Evolutionary conservation across 35 echinoderm and acorn worm species (phyloP), one percentile per base, ranked within the genome.

Genomic region (Strongylocentrotus purpuratus): DNA sequence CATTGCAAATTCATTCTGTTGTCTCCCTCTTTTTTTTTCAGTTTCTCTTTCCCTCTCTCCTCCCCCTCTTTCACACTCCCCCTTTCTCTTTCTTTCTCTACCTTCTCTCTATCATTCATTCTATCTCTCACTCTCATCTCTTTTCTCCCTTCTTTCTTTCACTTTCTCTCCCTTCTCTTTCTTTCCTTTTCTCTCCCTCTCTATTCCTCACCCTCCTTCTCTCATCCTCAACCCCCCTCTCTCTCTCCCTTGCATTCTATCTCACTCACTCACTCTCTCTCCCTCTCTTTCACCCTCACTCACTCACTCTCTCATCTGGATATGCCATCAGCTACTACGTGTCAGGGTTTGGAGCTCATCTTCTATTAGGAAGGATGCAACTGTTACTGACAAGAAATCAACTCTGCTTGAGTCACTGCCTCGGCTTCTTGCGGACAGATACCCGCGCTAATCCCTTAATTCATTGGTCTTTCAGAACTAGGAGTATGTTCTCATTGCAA

Each of bases 331-430:
- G 65, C 65, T 17, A 59, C 5, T 78, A 78, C 20, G 65, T 78
- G 65, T 78, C 25, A n/a, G 65, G 65, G 65, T 78, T 78, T 78
- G 65, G 65, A 78, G 65, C 65, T 78, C 65, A 78, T 78, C 65
- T 78, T 78, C 65, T 78, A 78, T 78, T 78, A 78, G 65, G 65
- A 78, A 78, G 65, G 65, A 78, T 78, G 65, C 65, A 78, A 78
- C 65, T 78, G 65, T 78, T 78, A 78, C 65, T 78, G 65, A 78
- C 65, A 78, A 78, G 65, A 25, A 78, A 78, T 78, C 65, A 78
- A 78, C 65, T 78, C 65, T 22, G 65, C 65, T 78, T 78, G 65
- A 78, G 65, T 78, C 65, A 78, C 65, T 78, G n/a, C 65, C 65
- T 78, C 65, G 20, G 65, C 65, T 78, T 78, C 65, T 78, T 25